Base-by-base conservation (phyloP, 2,113 vertebrate genomes). In the Coptodon rendalli region DNA sequence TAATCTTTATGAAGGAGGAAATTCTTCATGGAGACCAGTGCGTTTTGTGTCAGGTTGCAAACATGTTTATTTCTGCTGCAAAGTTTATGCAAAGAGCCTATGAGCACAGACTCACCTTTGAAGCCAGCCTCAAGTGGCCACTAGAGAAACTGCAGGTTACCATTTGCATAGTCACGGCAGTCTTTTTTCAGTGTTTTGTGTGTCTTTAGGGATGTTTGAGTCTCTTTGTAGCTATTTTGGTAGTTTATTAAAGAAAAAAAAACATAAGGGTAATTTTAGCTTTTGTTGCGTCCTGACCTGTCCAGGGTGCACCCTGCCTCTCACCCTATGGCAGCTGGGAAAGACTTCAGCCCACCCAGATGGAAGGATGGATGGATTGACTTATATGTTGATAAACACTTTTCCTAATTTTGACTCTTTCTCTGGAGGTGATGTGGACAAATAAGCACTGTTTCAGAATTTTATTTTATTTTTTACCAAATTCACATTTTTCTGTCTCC, bases 381-480 rank as follows among this genome's bases (percentile, higher is more conserved):
- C 10, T 48, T 12, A 48, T 24, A 48, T 29, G 38, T 19, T 19
- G 31, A 19, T 63, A 19, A 66, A 38, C 4, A n/a, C 19, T 38
- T 36, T 38, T 66, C 19, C 36, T 31, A 17, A 31, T 78, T 19
- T 31, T 50, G 43, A n/a, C 45, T 50, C 43, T 12, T 31, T 11
- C 27, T 31, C 43, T 12, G 8, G 71, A 50, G 43, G 27, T 76
- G 16, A 76, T 50, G 43, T 50, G 4, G 27, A 78, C 24, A 31
- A 78, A 73, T 17, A 45, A 50, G 71, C 24, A 50, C 43, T 50
- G 71, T 31, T 27, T 78, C 71, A 29, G 71, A 73, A 6, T 1
- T 5, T 48, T 4, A 17, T 13, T 50, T 48, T 45, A 5, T 48
- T 45, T 8, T 12, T 0, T 14, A 50, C 1, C 1, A 31, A 76